Evolutionary conservation across 1,140 invertebrate genomes (phyloP), one percentile per base, ranked within the genome.

Genomic region (Pachyrhynchus sulphureomaculatus): DNA sequence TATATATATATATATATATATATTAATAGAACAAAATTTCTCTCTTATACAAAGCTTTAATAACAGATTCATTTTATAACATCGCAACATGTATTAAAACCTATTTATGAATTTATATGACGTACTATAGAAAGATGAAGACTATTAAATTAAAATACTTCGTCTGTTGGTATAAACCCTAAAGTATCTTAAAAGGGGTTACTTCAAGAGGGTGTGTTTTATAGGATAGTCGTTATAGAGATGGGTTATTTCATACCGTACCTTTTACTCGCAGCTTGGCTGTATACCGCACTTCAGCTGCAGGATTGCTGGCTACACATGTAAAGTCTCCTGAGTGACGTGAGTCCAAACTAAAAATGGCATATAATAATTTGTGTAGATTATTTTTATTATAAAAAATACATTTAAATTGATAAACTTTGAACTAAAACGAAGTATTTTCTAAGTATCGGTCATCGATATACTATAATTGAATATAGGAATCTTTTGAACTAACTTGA

Each of bases 251-350:
- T 37, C 29, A 20, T 21, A 49, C 36, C 37, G 33, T 89, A 91
- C 88, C 88, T 89, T 89, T 89, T 74, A 92, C 89, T 80, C 86
- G 85, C 68, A 91, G 84, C 77, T 85, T 85, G 76, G 89, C 87
- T 71, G 88, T 88, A 82, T 86, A 89, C 81, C 87, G 88, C 75
- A 88, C 86, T 78, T 88, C 84, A 69, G 88, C 85, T 68, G 88
- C 88, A 69, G 84, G 84, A 79, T 91, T 91, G 78, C 84, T 84
- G 72, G 89, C 89, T 71, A 89, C 84, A 78, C 90, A 91, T 53
- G 88, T 91, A 79, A 91, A 92, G 75, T 89, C 87, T 66, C 90
- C 90, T 56, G 86, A 85, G 75, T 91, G 88, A 69, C 83, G 79
- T 67, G 87, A 85, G 66, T 83, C 82, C 63, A 91, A 82, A 72